These are phyloP conservation scores for Eustalomyia histrio DNA, from an alignment of 2,888 invertebrate genomes.

Conservation along the genomic window DNA sequence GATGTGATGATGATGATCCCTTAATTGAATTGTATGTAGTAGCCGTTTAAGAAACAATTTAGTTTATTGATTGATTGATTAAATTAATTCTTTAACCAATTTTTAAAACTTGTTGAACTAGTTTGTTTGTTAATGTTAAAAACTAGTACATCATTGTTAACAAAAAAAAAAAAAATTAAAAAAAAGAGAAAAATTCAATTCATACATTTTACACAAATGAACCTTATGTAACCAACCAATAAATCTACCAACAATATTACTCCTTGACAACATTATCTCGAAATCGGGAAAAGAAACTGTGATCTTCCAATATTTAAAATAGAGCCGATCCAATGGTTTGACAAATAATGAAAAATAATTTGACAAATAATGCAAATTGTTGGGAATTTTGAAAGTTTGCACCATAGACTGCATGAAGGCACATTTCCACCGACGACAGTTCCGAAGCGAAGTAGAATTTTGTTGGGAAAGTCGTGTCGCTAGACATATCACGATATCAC, in stretches of 20 bases:
- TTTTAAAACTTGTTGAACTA: conserved; percentile 70
- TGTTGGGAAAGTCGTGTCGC: conserved; percentile 8
- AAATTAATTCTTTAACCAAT: conserved; percentile 50
- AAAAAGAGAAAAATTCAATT: not conserved
- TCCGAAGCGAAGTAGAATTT: conserved; percentile 24
- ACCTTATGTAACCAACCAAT: not conserved
- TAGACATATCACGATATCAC: conserved; percentile 39
- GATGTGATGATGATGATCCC: conserved; percentile 1
- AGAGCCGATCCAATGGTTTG: conserved; percentile 26
- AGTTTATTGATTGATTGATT: conserved; percentile 17
- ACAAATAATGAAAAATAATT: not conserved
- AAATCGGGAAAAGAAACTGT: conserved; percentile 36
- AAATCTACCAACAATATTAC: not conserved
- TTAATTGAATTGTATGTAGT: conserved; percentile 36
- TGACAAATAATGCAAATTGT: conserved; percentile 41
- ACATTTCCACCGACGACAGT: not conserved
- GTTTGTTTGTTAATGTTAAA: conserved; percentile 67
- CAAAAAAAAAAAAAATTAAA: too few relatives aligned
- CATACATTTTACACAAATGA: not conserved
- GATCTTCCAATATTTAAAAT: conserved; percentile 39
- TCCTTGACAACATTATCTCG: not conserved
- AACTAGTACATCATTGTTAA: conserved; percentile 59
- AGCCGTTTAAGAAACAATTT: not conserved
- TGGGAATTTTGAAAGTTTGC: conserved; percentile 9
- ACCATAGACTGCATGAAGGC: conserved; percentile 1